Conservation (phyloP, 2,797 vertebrate species). For the Selene dorsalis region DNA sequence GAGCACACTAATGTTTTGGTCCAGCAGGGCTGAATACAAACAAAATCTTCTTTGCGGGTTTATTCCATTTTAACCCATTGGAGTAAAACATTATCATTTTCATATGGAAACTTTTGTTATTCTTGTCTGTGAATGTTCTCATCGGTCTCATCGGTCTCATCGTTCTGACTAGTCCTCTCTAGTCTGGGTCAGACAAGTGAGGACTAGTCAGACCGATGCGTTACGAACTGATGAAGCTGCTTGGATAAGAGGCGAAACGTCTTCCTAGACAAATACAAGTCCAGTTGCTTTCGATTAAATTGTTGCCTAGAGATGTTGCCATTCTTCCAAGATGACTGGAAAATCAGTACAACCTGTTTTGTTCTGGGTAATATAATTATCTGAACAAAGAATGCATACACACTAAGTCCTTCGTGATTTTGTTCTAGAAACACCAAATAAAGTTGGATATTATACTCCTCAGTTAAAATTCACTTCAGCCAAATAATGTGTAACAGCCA, state of each 20-base stretch:
- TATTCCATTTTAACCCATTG: not conserved
- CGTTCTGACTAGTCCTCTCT: no score
- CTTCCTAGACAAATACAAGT: no score
- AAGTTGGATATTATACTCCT: not conserved
- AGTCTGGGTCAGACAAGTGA: no score
- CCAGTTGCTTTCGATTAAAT: no score
- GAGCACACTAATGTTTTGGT: not conserved
- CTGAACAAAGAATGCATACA: not conserved
- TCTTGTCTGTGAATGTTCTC: no score
- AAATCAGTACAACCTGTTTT: not conserved
- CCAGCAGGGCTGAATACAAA: not conserved
- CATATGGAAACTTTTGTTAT: not conserved
- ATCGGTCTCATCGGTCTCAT: no score
- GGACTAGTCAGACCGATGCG: no score
- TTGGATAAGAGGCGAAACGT: no score
- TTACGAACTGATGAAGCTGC: no score
- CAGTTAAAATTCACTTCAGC: not conserved
- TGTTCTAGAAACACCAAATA: not conserved
- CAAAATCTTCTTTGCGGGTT: not conserved
- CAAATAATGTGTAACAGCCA: slow-evolving; percentile 4
- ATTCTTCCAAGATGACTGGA: not conserved
- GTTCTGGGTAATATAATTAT: not conserved
- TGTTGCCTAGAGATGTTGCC: no score
- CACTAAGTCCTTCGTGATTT: not conserved
- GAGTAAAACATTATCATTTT: no score